Percentiles rank a stretch among this genome's conserved stretches.
These are phyloP conservation scores for Pedionomus torquatus DNA, from an alignment of 2,113 vertebrate species.

Conservation along the genomic window DNA sequence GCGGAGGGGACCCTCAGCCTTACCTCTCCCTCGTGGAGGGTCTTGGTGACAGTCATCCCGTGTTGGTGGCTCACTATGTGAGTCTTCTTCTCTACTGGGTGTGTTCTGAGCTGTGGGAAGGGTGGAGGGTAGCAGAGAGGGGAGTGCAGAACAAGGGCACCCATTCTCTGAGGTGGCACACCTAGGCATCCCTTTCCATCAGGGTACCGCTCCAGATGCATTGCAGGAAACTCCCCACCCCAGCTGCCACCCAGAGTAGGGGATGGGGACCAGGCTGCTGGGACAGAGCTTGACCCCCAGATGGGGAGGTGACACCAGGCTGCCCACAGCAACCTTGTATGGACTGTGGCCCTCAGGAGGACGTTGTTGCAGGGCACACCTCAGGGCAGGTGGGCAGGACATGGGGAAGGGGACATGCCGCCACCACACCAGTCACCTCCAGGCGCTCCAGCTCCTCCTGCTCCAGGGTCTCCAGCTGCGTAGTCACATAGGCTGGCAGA, in stretches of 20 bases:
- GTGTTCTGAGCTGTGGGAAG: conserved; percentile 70
- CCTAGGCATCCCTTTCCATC: background rate
- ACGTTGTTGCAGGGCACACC: background rate
- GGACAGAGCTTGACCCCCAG: background rate
- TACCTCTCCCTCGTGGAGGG: conserved; percentile 82
- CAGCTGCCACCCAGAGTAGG: background rate
- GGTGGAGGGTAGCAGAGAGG: background rate
- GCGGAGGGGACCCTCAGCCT: background rate
- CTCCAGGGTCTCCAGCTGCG: conserved; percentile 49
- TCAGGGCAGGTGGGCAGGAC: background rate
- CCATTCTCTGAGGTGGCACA: background rate
- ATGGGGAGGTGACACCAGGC: background rate
- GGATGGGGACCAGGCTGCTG: background rate
- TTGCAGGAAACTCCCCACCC: background rate
- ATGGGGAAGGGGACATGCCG: background rate
- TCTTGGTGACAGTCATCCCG: conserved; percentile 76
- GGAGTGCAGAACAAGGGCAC: background rate
- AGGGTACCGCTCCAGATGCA: too few species aligned
- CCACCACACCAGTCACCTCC: background rate
- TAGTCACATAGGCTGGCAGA: conserved; percentile 23
- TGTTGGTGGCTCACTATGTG: conserved; percentile 73
- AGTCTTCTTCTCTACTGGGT: conserved; percentile 77
- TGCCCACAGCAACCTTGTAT: background rate
- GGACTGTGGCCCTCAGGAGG: background rate
- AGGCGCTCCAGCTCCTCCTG: conserved; percentile 39